Evolutionary conservation across 35 echinoderm and acorn worm species (phyloP), one percentile per base, ranked within the genome.

Genomic region (Strongylocentrotus purpuratus): DNA sequence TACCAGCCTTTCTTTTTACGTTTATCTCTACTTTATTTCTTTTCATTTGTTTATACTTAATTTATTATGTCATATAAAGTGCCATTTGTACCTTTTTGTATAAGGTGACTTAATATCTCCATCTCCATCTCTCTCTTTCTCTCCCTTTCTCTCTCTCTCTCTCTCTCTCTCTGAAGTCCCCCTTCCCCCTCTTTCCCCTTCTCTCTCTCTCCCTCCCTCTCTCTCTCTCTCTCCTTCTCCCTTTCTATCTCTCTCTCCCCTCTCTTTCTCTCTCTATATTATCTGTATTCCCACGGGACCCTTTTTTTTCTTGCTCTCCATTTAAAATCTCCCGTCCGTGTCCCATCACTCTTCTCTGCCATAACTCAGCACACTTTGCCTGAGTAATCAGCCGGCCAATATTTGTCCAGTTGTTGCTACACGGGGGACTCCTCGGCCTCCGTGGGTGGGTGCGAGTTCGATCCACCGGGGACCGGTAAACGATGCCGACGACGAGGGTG

Each of bases 371-470:
- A 78, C 22, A 78, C 65, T 31, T 59, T 78, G 65, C 15, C 25
- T 78, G 65, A 78, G 65, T 78, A 78, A 78, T 78, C 65, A 78
- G 65, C 20, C 52, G 25, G 65, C 65, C 22, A 78, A 78, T 78
- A 78, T 78, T 78, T 78, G 65, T 28, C 65, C 65, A 78, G 65
- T 78, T 78, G 65, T 78, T 28, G 65, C 65, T 78, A 78, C 65
- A 78, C 65, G 65, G 1, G 65, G 65, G 65, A 78, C 65, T 18
- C 35, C 35, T 18, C 20, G 4, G 65, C 20, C 65, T 78, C 28
- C 65, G 65, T 78, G 18, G 22, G 65, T 18, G 65, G 65, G 65
- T 78, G 65, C 20, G 65, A 78, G 65, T 28, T 78, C 22, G 65
- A 78, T 7, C 20, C 65, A 78, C 65, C 25, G 20, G 65, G 65